These are phyloP conservation scores for Apocrypta bakeri DNA, from an alignment of 1,140 invertebrate species.

Conservation along the genomic window DNA sequence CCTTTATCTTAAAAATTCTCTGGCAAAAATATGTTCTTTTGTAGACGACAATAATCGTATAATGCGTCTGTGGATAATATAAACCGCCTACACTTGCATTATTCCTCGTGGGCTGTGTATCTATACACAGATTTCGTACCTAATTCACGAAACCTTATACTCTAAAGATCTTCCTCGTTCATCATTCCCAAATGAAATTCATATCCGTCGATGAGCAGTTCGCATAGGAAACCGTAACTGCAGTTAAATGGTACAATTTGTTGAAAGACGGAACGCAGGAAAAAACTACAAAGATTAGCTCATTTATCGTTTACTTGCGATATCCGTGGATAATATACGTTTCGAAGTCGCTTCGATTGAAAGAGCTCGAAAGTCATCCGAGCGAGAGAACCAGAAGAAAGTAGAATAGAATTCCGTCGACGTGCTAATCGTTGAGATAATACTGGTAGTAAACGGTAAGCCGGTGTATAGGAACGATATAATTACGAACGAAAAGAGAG, in stretches of 20 bases:
- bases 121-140: no score
- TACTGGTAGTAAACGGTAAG: no score
- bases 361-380: background rate
- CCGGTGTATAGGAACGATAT: background rate
- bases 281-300: background rate
- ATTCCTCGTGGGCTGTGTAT: no score
- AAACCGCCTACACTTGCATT: background rate
- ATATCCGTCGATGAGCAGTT: background rate
- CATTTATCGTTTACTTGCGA: background rate
- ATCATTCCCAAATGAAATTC: background rate
- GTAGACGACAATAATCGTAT: background rate
- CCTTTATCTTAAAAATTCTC: no score
- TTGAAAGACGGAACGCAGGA: background rate
- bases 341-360: constrained; percentile 13
- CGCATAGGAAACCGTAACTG: background rate
- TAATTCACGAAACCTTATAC: background rate
- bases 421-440: background rate
- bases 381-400: background rate
- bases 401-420: background rate
- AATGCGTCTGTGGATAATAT: background rate
- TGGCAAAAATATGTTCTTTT: background rate
- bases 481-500: background rate
- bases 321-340: background rate
- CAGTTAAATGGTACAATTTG: background rate
- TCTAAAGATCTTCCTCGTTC: background rate